These are phyloP conservation scores for Ctenomys sociabilis DNA, from an alignment of 2,113 vertebrate genomes.

Conservation along the genomic window DNA sequence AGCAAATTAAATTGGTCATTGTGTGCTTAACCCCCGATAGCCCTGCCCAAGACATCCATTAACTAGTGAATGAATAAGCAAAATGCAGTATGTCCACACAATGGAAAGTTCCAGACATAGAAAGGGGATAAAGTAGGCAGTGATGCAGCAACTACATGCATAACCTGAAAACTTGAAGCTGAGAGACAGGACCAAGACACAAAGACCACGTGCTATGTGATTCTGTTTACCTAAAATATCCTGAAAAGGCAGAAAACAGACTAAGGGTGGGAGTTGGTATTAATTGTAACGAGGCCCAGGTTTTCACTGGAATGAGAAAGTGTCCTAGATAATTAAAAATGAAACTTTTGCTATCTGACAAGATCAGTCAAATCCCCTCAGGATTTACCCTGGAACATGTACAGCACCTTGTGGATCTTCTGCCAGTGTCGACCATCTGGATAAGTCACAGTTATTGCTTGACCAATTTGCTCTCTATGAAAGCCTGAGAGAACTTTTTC, in stretches of 20 bases:
- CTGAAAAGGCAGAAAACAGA: not conserved
- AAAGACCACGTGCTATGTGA: not conserved
- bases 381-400: too few relatives aligned
- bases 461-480: too few relatives aligned
- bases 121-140: not conserved
- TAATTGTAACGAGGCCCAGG: not conserved
- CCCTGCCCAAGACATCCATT: not conserved
- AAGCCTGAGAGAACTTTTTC: too few relatives aligned
- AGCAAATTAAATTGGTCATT: not conserved
- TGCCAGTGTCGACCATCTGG: too few relatives aligned
- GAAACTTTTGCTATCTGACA: too few relatives aligned
- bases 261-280: not conserved
- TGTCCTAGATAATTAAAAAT: not conserved
- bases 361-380: too few relatives aligned
- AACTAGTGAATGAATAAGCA: not conserved
- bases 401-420: too few relatives aligned
- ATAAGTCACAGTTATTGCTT: too few relatives aligned
- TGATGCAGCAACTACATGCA: accelerated
- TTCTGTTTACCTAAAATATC: not conserved
- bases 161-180: not conserved
- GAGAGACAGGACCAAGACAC: not conserved
- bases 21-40: not conserved
- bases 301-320: not conserved
- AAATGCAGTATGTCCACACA: not conserved
- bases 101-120: not conserved